Percentiles rank a stretch among this genome's conserved stretches.
Conservation (phyloP, 2,888 invertebrate species). For the Melanostoma mellinum region DNA sequence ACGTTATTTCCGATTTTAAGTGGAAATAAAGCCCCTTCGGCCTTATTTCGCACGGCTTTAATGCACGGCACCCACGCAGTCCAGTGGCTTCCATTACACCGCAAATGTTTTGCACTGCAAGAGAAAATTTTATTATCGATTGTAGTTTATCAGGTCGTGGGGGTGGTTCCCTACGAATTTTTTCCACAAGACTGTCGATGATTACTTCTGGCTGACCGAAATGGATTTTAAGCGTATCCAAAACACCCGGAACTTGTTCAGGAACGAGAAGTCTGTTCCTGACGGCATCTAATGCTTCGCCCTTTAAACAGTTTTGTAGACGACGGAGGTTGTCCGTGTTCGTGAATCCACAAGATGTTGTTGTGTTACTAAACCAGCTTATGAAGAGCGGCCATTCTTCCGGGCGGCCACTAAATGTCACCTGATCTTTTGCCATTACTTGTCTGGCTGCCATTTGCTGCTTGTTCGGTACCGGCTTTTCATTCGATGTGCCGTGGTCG, state of each 20-base stretch:
- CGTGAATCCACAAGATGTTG: constrained; percentile 15
- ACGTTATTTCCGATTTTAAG: no score
- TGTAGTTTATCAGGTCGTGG: constrained; percentile 13
- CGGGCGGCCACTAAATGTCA: background rate
- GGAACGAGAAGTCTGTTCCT: constrained; percentile 20
- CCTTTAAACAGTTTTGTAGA: constrained; percentile 11
- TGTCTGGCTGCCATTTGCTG: constrained; percentile 29
- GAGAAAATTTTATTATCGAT: constrained; percentile 25
- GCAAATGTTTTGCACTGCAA: constrained; percentile 24
- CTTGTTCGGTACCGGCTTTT: background rate
- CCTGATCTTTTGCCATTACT: constrained; percentile 17
- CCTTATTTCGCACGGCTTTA: no score
- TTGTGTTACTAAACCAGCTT: constrained; percentile 8
- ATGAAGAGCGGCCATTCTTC: constrained; percentile 16
- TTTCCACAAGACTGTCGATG: constrained; percentile 15
- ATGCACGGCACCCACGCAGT: no score
- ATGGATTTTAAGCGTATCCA: background rate
- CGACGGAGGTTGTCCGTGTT: constrained; percentile 11
- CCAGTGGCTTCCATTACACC: constrained; percentile 14
- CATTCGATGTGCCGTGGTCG: background rate
- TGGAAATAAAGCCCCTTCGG: no score
- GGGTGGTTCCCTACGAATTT: constrained; percentile 5
- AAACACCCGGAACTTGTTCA: constrained; percentile 21
- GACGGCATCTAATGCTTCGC: constrained; percentile 19
- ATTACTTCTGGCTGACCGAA: constrained; percentile 6